These are phyloP conservation scores for Sebastes iracundus DNA, from an alignment of 2,797 vertebrate genomes.

Conservation along the genomic window DNA sequence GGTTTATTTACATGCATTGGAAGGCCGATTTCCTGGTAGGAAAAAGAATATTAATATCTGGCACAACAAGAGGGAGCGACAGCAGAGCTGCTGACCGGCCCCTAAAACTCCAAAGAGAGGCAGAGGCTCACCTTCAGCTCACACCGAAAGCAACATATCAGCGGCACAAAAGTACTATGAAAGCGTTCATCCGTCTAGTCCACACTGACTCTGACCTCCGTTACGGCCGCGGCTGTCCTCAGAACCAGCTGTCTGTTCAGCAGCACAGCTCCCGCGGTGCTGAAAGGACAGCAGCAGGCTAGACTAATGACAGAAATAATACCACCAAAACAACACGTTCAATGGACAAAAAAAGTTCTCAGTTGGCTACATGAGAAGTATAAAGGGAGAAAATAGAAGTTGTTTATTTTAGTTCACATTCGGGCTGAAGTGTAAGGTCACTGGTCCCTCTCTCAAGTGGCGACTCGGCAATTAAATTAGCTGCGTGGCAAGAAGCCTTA, in stretches of 20 bases:
- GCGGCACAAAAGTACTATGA: conserved; percentile 9
- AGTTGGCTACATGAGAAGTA: neutral
- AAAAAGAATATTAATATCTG: no score
- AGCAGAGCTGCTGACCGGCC: no score
- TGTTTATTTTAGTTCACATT: neutral
- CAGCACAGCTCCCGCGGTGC: conserved; percentile 13
- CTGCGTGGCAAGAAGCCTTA: neutral
- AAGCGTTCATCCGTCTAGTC: conserved; percentile 16
- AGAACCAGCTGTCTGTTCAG: conserved; percentile 49
- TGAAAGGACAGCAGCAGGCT: conserved; percentile 29
- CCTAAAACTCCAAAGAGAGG: neutral
- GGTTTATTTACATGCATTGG: no score
- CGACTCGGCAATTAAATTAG: neutral
- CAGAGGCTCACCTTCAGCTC: conserved; percentile 33
- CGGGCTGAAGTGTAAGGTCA: neutral
- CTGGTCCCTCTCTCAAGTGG: neutral
- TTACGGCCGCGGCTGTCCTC: conserved; percentile 19
- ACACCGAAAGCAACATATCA: conserved; percentile 17
- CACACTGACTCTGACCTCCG: conserved; percentile 30
- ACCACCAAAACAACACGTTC: neutral
- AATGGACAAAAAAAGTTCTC: neutral
- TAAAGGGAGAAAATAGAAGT: neutral
- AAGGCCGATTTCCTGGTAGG: no score
- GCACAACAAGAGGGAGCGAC: no score
- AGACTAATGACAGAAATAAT: conserved; percentile 2